Evolutionary conservation across 2,797 vertebrate species (phyloP).

Genomic region (Sebastes miniatus): DNA sequence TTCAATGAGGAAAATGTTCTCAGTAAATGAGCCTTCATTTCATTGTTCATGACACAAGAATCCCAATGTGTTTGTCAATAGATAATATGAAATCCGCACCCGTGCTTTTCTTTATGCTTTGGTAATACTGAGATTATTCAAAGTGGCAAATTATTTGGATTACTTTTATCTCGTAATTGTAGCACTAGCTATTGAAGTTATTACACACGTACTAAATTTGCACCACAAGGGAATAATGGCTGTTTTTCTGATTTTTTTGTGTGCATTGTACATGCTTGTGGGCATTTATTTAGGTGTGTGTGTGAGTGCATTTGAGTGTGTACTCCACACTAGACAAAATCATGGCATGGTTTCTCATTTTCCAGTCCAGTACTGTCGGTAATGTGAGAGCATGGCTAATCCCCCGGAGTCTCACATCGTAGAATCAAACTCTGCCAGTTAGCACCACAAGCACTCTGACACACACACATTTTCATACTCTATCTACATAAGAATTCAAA

Average conservation of each 20-base stretch:
- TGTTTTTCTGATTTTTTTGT: not conserved
- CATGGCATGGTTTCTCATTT: constrained; percentile 80
- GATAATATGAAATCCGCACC: constrained; percentile 36
- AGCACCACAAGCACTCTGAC: constrained; percentile 44
- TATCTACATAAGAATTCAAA: constrained; percentile 10
- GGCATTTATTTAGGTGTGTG: constrained; percentile 20
- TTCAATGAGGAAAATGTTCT: constrained; percentile 44
- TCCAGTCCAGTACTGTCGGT: constrained; percentile 82
- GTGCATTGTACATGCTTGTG: not conserved
- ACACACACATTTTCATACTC: constrained; percentile 5
- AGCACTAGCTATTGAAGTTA: constrained; percentile 17
- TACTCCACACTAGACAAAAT: constrained; percentile 66
- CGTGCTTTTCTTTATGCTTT: constrained; percentile 23
- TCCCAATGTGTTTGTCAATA: constrained; percentile 49
- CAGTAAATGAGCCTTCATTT: constrained; percentile 39
- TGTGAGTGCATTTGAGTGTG: constrained; percentile 25
- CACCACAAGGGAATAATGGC: constrained; percentile 20
- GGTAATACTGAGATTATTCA: constrained; percentile 31
- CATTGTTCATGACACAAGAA: constrained; percentile 38
- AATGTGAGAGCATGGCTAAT: constrained; percentile 81
- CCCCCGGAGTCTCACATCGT: constrained; percentile 73
- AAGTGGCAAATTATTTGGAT: constrained; percentile 42
- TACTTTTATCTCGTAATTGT: constrained; percentile 47
- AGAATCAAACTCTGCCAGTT: constrained; percentile 66
- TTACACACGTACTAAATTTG: not conserved